A percentile compares a stretch with the other conserved stretches of the same genome.
Evolutionary conservation across 2,888 invertebrate species (phyloP).

Genomic region (Drosophila ustulata): DNA sequence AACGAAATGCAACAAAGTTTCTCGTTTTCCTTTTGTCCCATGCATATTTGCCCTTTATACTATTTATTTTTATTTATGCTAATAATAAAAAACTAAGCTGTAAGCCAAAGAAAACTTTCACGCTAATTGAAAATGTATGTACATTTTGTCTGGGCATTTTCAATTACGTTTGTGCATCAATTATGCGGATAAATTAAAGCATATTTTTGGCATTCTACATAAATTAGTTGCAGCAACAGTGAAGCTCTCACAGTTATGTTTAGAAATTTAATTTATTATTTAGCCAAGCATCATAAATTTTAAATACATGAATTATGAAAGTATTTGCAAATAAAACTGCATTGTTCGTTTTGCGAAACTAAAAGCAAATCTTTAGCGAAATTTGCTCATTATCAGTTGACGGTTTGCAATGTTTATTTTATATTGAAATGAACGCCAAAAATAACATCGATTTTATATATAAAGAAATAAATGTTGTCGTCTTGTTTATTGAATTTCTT

Average conservation of each 20-base stretch:
- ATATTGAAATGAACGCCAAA: no score
- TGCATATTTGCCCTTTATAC: not conserved
- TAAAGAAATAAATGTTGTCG: no score
- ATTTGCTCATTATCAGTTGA: no score
- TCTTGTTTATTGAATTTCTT: no score
- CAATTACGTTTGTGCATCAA: not conserved
- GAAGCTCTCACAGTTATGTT: not conserved
- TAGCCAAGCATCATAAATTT: no score
- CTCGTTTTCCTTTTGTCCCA: not conserved
- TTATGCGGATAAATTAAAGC: not conserved
- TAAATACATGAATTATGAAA: not conserved
- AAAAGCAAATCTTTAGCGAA: no score
- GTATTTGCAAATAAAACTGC: no score
- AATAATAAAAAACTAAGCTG: not conserved
- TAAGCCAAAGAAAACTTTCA: constrained; percentile 3
- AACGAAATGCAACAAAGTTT: not conserved
- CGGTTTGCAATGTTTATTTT: no score
- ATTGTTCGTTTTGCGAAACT: no score
- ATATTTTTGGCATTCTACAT: not conserved
- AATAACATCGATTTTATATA: no score
- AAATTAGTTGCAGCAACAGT: not conserved
- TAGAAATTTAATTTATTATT: not conserved
- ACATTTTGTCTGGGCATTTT: not conserved
- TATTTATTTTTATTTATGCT: constrained; percentile 8
- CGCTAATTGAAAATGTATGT: not conserved